Conservation (phyloP, 2,113 vertebrate genomes). For the Carettochelys insculpta region DNA sequence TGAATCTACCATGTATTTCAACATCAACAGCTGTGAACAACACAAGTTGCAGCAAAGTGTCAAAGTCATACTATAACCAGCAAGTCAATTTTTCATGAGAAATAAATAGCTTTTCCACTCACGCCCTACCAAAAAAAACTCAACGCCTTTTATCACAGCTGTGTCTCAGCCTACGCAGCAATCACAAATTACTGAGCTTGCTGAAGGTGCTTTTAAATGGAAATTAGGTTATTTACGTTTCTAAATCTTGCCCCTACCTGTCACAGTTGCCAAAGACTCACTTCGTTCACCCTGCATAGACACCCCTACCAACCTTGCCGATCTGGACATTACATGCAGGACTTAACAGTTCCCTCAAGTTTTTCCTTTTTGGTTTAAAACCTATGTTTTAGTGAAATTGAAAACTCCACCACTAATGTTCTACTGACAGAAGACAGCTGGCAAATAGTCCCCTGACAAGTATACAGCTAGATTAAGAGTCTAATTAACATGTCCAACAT, state of each 20-base stretch:
- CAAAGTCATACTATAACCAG: not conserved
- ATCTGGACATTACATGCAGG: no score
- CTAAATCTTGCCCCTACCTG: not conserved
- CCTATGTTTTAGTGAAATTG: not conserved
- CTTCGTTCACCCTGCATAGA: not conserved
- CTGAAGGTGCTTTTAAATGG: not conserved
- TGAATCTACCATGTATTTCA: not conserved
- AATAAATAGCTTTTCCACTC: not conserved
- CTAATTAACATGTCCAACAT: not conserved
- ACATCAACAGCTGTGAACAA: not conserved
- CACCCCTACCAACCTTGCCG: not conserved
- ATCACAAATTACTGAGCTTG: not conserved
- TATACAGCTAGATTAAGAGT: not conserved
- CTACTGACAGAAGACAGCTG: not conserved
- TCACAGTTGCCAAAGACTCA: not conserved
- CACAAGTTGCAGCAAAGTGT: not conserved
- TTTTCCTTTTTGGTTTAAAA: not conserved
- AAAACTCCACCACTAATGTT: accelerated
- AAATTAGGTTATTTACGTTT: not conserved
- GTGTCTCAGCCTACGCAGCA: not conserved
- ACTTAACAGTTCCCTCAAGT: not conserved
- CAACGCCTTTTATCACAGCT: not conserved
- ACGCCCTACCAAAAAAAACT: not conserved
- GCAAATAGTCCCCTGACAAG: not conserved
- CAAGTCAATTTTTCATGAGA: not conserved